Conservation (phyloP, 2,113 vertebrate genomes). For the Hystrix brachyura region DNA sequence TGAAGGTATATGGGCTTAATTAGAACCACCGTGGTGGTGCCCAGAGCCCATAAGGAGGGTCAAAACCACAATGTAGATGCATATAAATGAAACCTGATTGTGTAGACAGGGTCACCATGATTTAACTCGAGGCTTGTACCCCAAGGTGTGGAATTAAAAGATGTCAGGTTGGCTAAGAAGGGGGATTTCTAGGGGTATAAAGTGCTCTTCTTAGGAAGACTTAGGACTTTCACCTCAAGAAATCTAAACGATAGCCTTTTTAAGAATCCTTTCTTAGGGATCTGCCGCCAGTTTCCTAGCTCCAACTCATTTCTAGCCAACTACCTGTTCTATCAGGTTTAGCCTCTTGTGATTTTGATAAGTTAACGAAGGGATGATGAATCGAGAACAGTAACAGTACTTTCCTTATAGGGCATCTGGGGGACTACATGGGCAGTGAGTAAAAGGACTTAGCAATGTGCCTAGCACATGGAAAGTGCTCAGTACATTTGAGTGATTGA, state of each 20-base stretch:
- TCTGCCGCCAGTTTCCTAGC: not conserved
- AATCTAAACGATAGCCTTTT: not conserved
- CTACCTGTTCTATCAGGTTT: not conserved
- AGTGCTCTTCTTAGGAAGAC: not conserved
- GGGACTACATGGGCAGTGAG: not conserved
- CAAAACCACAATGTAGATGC: not conserved
- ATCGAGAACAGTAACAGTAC: not conserved
- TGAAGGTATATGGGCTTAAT: not conserved
- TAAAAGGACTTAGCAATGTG: not conserved
- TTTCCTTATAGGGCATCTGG: not conserved
- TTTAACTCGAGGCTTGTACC: not conserved
- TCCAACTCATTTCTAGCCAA: not conserved
- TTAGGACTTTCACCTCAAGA: not conserved
- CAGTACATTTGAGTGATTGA: not conserved
- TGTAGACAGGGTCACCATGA: not conserved
- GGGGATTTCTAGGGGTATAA: not conserved
- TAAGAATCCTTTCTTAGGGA: not conserved
- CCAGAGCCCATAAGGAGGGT: not conserved
- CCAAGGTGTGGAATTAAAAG: not conserved
- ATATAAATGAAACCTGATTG: not conserved
- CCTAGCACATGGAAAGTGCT: not conserved
- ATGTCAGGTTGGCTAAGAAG: not conserved
- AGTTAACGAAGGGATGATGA: not conserved
- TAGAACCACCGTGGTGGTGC: accelerated
- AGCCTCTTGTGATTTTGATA: not conserved